Evolutionary conservation across 2,113 vertebrate genomes (phyloP), one percentile per base, ranked within the genome.

Genomic region (Varanus komodoensis): DNA sequence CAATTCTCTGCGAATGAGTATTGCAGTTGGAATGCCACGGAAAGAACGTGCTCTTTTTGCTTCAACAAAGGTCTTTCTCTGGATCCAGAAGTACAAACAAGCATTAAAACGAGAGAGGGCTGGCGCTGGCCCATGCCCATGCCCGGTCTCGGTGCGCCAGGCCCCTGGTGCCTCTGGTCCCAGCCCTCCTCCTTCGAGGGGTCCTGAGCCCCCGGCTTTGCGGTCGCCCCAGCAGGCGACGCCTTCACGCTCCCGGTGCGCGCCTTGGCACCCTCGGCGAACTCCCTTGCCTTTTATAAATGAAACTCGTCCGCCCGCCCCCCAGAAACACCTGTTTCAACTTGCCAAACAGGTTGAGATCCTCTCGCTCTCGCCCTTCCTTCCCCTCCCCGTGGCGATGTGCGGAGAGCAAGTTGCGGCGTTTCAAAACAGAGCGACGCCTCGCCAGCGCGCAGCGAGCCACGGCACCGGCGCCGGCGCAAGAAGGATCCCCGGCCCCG

Each of bases 261-360:
- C n/a, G 1, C 52, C 64, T 57, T 67, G 74, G 71, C 88, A 84
- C 38, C 54, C 38, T 48, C 21, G 2, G 50, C 38, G n/a, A 90
- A 90, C 87, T 84, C 25, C 87, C 25, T 73, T 82, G 8, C 50
- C 48, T 69, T 90, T 85, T 89, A 85, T 85, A 90, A 79, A 79
- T 73, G 48, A 90, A 90, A 90, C 90, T 12, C 67, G 50, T 61
- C 50, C 82, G 11, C 80, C 44, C 90, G 34, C 8, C 17, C 15
- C 50, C 48, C 74, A 91, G 74, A 91, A 91, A 73, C 90, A 91
- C 90, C 90, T 91, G 90, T 85, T 88, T 71, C 84, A 88, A 91
- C 87, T 88, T 88, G 90, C 90, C 75, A 80, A 87, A 85, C 90
- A 85, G 87, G 87, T 88, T 91, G 48, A 78, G 12, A 21, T 86